Base-by-base conservation (phyloP, 2,888 invertebrate genomes). In the Synanthedon andrenaeformis region DNA sequence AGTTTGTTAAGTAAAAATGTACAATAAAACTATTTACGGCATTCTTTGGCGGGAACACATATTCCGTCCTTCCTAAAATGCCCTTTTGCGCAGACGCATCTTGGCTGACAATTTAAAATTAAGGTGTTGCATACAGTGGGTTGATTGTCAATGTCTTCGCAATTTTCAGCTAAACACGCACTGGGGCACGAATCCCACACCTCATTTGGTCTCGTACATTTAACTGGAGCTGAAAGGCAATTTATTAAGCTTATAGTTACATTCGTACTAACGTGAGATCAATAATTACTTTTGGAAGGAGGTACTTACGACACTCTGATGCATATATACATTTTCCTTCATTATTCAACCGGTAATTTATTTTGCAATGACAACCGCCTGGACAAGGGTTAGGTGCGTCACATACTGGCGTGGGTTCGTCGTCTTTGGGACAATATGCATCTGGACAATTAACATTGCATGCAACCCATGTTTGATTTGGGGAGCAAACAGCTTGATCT, bases 151-250 rank as follows among this genome's bases (percentile, higher is more conserved):
- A 45, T 49, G 42, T 57, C 56, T 12, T 48, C 53, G 42, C 59
- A 59, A 13, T 42, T 51, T 19, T 59, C 56, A 12, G 53, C n/a
- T 10, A 49, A 42, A 51, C 59, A 58, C 6, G 50, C 55, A 12
- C 49, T 48, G 10, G 59, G 54, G 14, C 59, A 59, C 11, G 55
- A 41, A 45, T 56, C 19, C 49, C 48, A 59, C 6, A 53, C 52
- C 41, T 56, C 56, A 50, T 59, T 58, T 17, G 42, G 52, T 8
- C 55, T 52, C 10, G 58, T 59, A 49, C 59, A 59, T 23, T 57
- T 50, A 4, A 59, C 51, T 51, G 55, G 53, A n/a, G 57, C 59
- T 59, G 53, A 42, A 14, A 51, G 10, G 0, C 13, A 49, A 49
- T 17, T 49, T 49, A 45, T 45, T 13, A 45, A 13, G 2, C 13